These are phyloP conservation scores for Vidua macroura DNA, from an alignment of 2,113 vertebrate species.

Conservation along the genomic window DNA sequence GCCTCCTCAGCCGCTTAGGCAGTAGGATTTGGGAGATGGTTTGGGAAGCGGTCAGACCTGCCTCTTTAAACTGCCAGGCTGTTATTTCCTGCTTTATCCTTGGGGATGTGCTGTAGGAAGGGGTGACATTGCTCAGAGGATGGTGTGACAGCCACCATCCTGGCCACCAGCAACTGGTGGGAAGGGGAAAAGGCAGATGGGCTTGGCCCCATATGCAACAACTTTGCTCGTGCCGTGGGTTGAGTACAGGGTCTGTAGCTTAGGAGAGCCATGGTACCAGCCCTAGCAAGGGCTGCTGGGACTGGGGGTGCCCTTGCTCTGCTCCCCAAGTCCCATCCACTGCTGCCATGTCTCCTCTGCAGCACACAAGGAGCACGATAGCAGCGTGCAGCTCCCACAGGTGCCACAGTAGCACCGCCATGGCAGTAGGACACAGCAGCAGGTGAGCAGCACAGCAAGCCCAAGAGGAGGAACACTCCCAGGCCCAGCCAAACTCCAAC, in stretches of 20 bases:
- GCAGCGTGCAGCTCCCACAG: not conserved
- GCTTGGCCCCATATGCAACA: not conserved
- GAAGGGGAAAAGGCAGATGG: not conserved
- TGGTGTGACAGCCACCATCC: not conserved
- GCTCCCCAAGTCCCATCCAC: not conserved
- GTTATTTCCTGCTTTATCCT: not conserved
- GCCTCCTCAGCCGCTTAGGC: fast-evolving
- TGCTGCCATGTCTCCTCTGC: fast-evolving
- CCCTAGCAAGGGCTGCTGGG: not conserved
- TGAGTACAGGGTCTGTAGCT: not conserved
- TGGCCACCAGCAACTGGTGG: not conserved
- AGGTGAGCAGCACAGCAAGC: not conserved
- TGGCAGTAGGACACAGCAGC: not conserved
- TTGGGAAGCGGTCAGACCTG: not conserved
- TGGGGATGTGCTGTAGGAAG: not conserved
- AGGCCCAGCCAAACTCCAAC: not conserved
- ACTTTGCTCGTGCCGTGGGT: not conserved
- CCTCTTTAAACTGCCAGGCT: not conserved
- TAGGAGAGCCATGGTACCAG: not conserved
- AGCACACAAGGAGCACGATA: fast-evolving
- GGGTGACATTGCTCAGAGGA: not conserved
- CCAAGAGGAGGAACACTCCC: not conserved
- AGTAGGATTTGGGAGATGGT: not conserved
- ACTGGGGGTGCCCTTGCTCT: not conserved
- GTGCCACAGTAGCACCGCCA: not conserved